Percentiles rank a stretch among this genome's conserved stretches.
Conservation (phyloP, 2,797 vertebrate species). For the Molossus alvarezi region DNA sequence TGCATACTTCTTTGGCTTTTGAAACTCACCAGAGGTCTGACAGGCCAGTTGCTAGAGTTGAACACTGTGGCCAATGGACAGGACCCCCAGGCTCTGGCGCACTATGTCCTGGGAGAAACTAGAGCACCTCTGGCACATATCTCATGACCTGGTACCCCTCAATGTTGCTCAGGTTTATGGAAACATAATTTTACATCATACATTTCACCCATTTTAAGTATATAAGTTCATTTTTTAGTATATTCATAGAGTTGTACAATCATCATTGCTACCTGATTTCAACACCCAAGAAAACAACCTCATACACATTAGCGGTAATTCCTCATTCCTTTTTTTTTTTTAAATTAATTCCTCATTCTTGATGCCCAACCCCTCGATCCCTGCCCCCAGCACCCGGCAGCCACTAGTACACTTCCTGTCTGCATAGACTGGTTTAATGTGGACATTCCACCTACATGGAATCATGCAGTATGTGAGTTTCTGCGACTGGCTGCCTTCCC, state of each 20-base stretch:
- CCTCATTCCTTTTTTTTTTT: background rate
- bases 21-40: background rate
- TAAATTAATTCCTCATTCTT: background rate
- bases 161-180: background rate
- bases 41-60: rapidly evolving
- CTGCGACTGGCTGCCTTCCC: background rate
- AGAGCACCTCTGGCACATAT: background rate
- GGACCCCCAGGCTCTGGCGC: rapidly evolving
- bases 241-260: background rate
- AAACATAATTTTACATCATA: background rate
- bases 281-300: rapidly evolving
- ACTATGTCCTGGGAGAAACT: rapidly evolving
- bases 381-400: background rate
- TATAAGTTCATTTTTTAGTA: background rate
- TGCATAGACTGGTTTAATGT: background rate
- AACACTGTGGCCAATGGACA: rapidly evolving
- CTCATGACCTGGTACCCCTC: background rate
- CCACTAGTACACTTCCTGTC: background rate
- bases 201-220: background rate
- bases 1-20: background rate
- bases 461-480: background rate
- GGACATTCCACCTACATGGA: background rate
- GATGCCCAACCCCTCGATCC: rapidly evolving
- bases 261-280: background rate
- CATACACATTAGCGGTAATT: background rate